Conservation (phyloP, 1,140 invertebrate genomes). For the Drosophila pallidifrons region DNA sequence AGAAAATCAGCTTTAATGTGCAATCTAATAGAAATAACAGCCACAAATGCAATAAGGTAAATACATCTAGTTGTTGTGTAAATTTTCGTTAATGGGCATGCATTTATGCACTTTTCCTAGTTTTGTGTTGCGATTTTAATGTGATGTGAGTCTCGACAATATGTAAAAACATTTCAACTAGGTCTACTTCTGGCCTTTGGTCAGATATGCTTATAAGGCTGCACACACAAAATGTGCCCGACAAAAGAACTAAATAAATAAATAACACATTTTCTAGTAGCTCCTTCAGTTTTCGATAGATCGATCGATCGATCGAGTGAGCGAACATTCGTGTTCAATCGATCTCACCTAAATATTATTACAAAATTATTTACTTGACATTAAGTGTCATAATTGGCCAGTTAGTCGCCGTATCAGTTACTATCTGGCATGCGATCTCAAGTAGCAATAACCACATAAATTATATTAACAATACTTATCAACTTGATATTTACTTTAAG, state of each 20-base stretch:
- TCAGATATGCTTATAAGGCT: background rate
- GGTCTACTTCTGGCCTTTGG: slow-evolving; percentile 10
- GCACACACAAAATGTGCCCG: too few species aligned
- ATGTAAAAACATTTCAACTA: slow-evolving; percentile 45
- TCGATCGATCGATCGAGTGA: background rate
- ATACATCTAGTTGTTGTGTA: slow-evolving; percentile 43
- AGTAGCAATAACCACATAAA: slow-evolving; percentile 35
- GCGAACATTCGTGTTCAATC: too few species aligned
- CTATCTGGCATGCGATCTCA: slow-evolving; percentile 25
- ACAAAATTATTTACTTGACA: slow-evolving; percentile 30
- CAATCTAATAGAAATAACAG: slow-evolving; percentile 80
- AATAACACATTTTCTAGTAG: background rate
- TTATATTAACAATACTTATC: slow-evolving; percentile 39
- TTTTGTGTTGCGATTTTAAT: slow-evolving; percentile 18
- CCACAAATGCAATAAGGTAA: slow-evolving; percentile 56
- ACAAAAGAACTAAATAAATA: slow-evolving; percentile 18
- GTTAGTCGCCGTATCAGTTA: slow-evolving; percentile 26
- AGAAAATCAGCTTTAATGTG: slow-evolving; percentile 78
- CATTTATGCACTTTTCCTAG: slow-evolving; percentile 63
- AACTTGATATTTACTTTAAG: slow-evolving; percentile 35
- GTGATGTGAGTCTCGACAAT: slow-evolving; percentile 36
- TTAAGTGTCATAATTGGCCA: slow-evolving; percentile 37
- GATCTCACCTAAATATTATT: slow-evolving; percentile 12
- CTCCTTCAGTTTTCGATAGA: background rate
- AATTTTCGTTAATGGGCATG: slow-evolving; percentile 75